Percentiles rank a stretch among this genome's conserved stretches.
Conservation (phyloP, 1,140 invertebrate species). For the Radopholus similis region DNA sequence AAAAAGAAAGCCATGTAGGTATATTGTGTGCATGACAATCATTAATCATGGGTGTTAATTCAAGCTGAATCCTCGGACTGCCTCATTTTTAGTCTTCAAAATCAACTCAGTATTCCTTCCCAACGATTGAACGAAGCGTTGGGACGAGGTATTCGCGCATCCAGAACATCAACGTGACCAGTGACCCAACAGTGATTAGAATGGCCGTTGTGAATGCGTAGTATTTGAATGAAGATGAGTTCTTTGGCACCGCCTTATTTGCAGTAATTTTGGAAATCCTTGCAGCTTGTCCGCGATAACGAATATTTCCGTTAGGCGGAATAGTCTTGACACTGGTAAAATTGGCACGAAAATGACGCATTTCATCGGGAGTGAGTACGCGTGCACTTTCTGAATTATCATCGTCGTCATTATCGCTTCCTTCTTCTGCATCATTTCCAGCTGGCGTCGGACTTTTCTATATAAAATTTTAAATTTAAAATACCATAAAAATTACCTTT, state of each 20-base stretch:
- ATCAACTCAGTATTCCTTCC: neutral
- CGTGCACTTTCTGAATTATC: neutral
- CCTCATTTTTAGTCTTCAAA: no score
- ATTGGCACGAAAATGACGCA: neutral
- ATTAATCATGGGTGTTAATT: no score
- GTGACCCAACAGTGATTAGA: neutral
- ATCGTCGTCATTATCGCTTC: conserved; percentile 15
- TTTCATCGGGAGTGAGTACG: neutral
- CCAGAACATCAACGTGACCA: neutral
- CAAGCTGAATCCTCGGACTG: no score
- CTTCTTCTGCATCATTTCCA: neutral
- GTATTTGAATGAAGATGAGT: neutral
- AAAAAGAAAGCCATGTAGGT: neutral
- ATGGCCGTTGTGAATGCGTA: neutral
- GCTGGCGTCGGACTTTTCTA: conserved; percentile 2
- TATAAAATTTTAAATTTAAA: neutral
- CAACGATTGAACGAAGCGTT: neutral
- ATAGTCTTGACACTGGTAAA: neutral
- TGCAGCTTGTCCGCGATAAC: neutral
- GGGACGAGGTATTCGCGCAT: neutral
- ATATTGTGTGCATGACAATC: neutral
- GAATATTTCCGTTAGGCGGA: neutral
- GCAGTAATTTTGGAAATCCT: neutral
- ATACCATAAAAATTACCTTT: neutral
- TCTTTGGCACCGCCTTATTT: neutral